These are phyloP conservation scores for Hafferia zeledoni DNA, from an alignment of 2,797 vertebrate species.

Conservation along the genomic window DNA sequence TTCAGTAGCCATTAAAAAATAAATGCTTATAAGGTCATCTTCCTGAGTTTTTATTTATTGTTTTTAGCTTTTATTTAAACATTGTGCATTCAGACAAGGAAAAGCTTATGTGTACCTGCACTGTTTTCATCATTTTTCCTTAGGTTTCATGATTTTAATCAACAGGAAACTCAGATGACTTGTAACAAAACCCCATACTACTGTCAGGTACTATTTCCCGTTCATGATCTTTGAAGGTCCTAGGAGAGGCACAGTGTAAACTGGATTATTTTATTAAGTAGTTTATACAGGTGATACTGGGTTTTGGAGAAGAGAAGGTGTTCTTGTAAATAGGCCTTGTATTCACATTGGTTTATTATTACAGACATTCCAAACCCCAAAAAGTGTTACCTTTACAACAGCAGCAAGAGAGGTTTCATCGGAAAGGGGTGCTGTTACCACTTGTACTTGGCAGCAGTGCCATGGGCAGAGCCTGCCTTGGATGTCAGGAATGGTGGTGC, in stretches of 20 bases:
- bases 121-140: neutral
- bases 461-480: neutral
- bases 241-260: neutral
- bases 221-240: neutral
- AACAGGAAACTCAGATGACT: neutral
- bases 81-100: neutral
- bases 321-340: neutral
- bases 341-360: neutral
- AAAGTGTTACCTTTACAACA: neutral
- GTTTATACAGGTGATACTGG: neutral
- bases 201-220: neutral
- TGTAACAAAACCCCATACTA: neutral
- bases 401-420: neutral
- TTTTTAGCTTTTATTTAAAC: neutral
- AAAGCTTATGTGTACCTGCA: neutral
- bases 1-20: neutral
- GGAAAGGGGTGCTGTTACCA: neutral
- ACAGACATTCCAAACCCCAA: neutral
- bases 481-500: fast-evolving
- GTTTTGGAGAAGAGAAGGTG: neutral
- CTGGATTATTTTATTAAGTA: neutral
- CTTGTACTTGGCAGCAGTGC: fast-evolving
- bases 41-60: neutral
- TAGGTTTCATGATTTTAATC: neutral
- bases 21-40: neutral